Evolutionary conservation across 2,888 invertebrate species (phyloP).

Genomic region (Leucophenga maculata): DNA sequence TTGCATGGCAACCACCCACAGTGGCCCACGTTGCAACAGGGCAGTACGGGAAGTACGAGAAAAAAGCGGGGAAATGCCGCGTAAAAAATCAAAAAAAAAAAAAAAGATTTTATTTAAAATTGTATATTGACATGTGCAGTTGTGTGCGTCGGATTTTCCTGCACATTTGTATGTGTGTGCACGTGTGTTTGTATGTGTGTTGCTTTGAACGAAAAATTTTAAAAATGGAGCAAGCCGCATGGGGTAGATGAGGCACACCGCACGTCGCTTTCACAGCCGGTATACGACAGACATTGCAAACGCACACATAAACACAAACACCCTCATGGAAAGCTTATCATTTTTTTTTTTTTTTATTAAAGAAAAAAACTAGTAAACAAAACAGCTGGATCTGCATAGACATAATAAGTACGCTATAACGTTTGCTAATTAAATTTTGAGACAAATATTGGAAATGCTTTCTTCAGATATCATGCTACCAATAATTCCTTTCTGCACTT

Average conservation of each 20-base stretch:
- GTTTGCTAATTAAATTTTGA: too few relatives aligned
- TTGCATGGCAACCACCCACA: not conserved
- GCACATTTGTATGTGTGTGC: not conserved
- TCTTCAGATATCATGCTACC: too few relatives aligned
- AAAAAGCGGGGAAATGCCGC: constrained; percentile 19
- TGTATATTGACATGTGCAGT: constrained; percentile 1
- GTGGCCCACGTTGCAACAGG: not conserved
- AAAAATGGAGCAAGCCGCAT: constrained; percentile 21
- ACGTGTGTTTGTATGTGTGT: constrained; percentile 2
- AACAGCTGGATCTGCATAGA: too few relatives aligned
- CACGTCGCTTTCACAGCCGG: not conserved
- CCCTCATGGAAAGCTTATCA: not conserved
- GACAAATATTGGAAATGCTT: too few relatives aligned
- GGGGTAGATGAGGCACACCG: constrained; percentile 2
- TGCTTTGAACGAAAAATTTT: not conserved
- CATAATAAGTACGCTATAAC: too few relatives aligned
- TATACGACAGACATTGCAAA: not conserved
- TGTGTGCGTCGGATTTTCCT: not conserved
- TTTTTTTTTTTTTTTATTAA: too few relatives aligned
- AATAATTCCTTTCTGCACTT: too few relatives aligned
- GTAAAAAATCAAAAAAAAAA: not conserved
- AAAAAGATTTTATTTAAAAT: constrained; percentile 3
- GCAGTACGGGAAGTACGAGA: not conserved
- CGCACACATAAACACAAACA: not conserved
- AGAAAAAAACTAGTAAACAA: too few relatives aligned